Evolutionary conservation across 2,113 vertebrate species (phyloP).

Genomic region (Castor canadensis): DNA sequence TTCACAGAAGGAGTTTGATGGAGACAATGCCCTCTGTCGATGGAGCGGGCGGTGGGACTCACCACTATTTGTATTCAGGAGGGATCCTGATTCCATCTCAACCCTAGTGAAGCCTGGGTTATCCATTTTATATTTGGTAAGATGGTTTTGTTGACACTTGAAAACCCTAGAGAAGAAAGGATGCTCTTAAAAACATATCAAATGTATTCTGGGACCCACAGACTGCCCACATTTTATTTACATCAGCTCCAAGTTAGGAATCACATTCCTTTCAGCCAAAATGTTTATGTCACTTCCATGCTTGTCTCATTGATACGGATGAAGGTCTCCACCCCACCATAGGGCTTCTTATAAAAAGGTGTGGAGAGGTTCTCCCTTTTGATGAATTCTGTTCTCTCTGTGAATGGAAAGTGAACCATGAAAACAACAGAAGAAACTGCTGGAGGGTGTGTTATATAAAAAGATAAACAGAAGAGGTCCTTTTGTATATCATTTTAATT

Average conservation of each 20-base stretch:
- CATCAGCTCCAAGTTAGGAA: neutral
- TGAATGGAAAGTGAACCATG: neutral
- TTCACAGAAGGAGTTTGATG: neutral
- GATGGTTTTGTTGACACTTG: neutral
- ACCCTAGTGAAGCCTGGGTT: neutral
- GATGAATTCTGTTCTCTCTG: neutral
- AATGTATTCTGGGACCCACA: neutral
- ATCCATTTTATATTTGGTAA: neutral
- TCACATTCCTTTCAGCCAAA: neutral
- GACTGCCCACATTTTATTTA: neutral
- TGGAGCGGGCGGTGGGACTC: neutral
- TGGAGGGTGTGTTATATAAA: neutral
- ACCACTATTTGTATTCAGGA: neutral
- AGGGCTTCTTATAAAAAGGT: neutral
- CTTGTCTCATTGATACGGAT: neutral
- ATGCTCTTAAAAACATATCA: neutral
- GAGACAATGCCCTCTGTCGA: neutral
- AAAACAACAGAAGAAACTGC: neutral
- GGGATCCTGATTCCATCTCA: neutral
- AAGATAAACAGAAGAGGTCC: neutral
- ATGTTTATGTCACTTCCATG: neutral
- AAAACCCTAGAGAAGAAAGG: neutral
- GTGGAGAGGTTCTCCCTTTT: neutral
- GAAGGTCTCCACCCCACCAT: neutral
- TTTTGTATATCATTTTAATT: slow-evolving; percentile 37